phyloP scores from a whole-genome alignment of 2,888 invertebrate genomes.

The Choreutis nemorana region DNA sequence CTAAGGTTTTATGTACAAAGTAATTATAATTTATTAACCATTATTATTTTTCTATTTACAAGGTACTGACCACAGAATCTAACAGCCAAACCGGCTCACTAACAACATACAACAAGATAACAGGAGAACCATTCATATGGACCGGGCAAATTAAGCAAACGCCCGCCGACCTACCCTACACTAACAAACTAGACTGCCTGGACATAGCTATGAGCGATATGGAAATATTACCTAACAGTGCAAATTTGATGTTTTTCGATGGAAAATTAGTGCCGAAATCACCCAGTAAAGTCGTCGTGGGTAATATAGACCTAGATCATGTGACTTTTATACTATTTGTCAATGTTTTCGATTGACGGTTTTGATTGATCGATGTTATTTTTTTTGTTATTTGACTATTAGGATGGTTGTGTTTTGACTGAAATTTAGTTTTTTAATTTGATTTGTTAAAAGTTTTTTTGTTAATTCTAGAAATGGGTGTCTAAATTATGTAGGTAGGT shows the following conservation, averaged over 20 bases:
- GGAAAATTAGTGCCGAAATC: slow-evolving; percentile 25
- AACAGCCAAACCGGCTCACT: slow-evolving; percentile 21
- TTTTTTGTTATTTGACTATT: slow-evolving; percentile 6
- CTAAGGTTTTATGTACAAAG: too few species aligned
- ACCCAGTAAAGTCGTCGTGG: slow-evolving; percentile 26
- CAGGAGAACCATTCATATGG: slow-evolving; percentile 38
- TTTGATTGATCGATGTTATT: slow-evolving; percentile 1
- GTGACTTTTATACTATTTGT: slow-evolving; percentile 31
- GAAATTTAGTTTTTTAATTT: too few species aligned
- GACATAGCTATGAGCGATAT: slow-evolving; percentile 26
- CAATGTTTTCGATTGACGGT: slow-evolving; percentile 19
- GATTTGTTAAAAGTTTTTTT: too few species aligned
- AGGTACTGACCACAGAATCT: not conserved
- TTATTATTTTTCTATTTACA: too few species aligned
- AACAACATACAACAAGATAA: slow-evolving; percentile 39
- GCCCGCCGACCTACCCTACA: slow-evolving; percentile 21
- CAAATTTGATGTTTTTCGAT: slow-evolving; percentile 28
- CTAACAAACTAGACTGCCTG: slow-evolving; percentile 19
- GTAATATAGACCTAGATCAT: slow-evolving; percentile 26
- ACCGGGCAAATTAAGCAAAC: slow-evolving; percentile 24
- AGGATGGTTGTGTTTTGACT: too few species aligned
- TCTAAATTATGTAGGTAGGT: too few species aligned
- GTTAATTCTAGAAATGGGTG: too few species aligned
- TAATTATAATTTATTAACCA: too few species aligned
- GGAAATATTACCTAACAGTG: slow-evolving; percentile 34